Evolutionary conservation across 2,113 vertebrate species (phyloP), one percentile per base, ranked within the genome.

Genomic region (Rana temporaria): DNA sequence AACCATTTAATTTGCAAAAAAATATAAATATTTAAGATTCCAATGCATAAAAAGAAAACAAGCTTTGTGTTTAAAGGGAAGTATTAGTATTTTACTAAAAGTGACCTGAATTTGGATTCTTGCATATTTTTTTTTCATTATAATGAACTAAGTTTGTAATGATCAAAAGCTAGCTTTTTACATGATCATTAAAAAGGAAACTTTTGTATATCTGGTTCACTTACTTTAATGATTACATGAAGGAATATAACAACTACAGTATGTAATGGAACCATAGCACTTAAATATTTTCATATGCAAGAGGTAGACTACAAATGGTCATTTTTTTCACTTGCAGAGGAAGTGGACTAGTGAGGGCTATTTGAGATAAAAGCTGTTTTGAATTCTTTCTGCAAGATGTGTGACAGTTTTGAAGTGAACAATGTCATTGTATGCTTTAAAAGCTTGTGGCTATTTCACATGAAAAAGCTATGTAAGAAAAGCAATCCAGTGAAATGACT

Each of bases 391-490:
- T 52, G 63, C 5, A 20, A 76, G 14, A 63, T 76, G 32, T 63
- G n/a, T 63, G 20, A 76, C 34, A 63, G 48, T 76, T 63, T 63
- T 30, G 0, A 18, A 64, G 34, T 76, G 59, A 63, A 59, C 62
- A 62, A 75, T 75, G 72, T 62, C 56, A 75, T 75, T 62, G 55
- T 30, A 74, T 74, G 57, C 59, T 22, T 63, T 62, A 6, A 63
- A 42, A 63, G 73, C 73, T 76, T 9, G 17, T 76, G 57, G 73
- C 59, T 64, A 63, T 64, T 63, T 64, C 6, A 53, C 60, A 77
- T 53, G 60, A 63, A 77, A 65, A 60, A 77, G 15, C 57, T 77
- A 64, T 52, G 73, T 76, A 76, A 76, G 59, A 63, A 74, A 76
- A 63, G 57, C 73, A 63, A 76, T 76, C 38, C 73, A 48, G 59